Conservation (phyloP, 2,797 vertebrate genomes). For the Poecilia gillii region DNA sequence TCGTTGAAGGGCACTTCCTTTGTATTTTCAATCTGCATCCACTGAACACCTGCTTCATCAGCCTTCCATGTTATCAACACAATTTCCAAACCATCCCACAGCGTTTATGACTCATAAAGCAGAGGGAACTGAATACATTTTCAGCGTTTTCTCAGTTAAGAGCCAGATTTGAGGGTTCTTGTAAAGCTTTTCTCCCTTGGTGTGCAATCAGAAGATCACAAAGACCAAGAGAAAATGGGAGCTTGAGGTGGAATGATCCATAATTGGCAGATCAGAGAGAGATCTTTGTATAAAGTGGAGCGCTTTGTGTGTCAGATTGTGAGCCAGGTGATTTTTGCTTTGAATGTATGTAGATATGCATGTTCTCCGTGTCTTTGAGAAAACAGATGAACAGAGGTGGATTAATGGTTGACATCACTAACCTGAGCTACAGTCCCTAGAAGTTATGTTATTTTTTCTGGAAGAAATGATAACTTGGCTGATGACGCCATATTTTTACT, state of each 20-base stretch:
- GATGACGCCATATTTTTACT: constrained; percentile 2
- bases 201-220: constrained; percentile 75
- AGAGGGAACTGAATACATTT: constrained; percentile 62
- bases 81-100: constrained; percentile 52
- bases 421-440: constrained; percentile 24
- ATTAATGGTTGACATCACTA: constrained; percentile 52
- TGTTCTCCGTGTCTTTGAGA: constrained; percentile 24
- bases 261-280: constrained; percentile 78
- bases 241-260: constrained; percentile 61
- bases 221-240: constrained; percentile 53
- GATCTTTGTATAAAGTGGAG: constrained; percentile 71
- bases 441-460: constrained; percentile 6
- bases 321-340: constrained; percentile 50
- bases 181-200: constrained; percentile 60
- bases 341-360: constrained; percentile 66
- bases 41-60: constrained; percentile 31
- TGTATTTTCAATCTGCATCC: constrained; percentile 38
- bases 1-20: constrained; percentile 24
- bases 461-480: constrained; percentile 11
- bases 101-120: constrained; percentile 61
- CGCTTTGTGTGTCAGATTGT: constrained; percentile 64
- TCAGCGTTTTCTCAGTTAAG: constrained; percentile 58
- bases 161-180: constrained; percentile 74
- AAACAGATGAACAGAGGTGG: constrained; percentile 38
- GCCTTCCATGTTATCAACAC: constrained; percentile 35